phyloP scores from a whole-genome alignment of 1,140 invertebrate genomes.

The Coenobita brevimanus region DNA sequence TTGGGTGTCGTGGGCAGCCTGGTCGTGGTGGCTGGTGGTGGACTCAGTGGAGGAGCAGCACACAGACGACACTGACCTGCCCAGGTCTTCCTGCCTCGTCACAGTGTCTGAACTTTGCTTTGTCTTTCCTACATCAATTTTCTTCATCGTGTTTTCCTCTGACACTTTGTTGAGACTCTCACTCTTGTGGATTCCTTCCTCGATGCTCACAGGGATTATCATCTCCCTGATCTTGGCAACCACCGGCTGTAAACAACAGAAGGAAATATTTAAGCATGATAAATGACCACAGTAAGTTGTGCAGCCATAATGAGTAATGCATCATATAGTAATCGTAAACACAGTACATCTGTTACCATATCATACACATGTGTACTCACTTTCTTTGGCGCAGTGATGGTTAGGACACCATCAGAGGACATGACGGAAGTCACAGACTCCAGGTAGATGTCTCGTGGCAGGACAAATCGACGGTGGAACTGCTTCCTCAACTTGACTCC shows the following conservation, averaged over 20 bases:
- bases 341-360: slow-evolving; percentile 80
- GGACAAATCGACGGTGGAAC: slow-evolving; percentile 82
- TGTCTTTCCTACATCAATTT: background rate
- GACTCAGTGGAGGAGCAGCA: too few relatives aligned
- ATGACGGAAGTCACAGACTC: too few relatives aligned
- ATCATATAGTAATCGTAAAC: slow-evolving; percentile 75
- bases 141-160: background rate
- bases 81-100: background rate
- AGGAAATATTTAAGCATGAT: too few relatives aligned
- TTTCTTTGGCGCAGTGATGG: too few relatives aligned
- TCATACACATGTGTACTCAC: too few relatives aligned
- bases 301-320: too few relatives aligned
- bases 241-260: background rate
- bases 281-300: too few relatives aligned
- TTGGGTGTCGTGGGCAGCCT: too few relatives aligned
- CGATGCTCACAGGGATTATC: slow-evolving; percentile 12
- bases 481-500: slow-evolving; percentile 76
- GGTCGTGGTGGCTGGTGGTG: too few relatives aligned
- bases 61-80: too few relatives aligned
- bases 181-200: background rate
- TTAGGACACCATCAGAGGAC: too few relatives aligned
- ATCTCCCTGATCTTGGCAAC: slow-evolving; percentile 7
- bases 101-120: background rate
- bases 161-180: background rate
- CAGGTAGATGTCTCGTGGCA: slow-evolving; percentile 78